Evolutionary conservation across 2,888 invertebrate genomes (phyloP).

Genomic region (Apotomis capreana): DNA sequence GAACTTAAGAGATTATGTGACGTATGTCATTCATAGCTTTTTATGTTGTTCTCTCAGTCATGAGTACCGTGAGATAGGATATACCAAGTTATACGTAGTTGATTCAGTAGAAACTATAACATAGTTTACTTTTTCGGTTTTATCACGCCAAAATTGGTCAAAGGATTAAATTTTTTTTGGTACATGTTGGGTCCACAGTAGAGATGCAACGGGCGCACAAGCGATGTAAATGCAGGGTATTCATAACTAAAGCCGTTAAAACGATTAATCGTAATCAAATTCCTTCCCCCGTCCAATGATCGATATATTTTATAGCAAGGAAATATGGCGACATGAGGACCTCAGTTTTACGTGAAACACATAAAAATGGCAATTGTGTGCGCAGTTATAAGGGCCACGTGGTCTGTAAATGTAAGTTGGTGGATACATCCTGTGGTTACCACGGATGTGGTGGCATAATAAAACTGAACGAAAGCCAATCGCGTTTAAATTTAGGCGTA

Average conservation of each 20-base stretch:
- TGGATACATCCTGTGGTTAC: constrained; percentile 69
- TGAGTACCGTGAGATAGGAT: background rate
- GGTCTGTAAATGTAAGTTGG: constrained; percentile 39
- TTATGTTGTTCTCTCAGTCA: constrained; percentile 7
- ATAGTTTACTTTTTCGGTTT: no score
- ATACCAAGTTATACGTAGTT: no score
- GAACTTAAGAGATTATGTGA: constrained; percentile 2
- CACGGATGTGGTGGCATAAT: constrained; percentile 69
- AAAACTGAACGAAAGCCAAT: constrained; percentile 40
- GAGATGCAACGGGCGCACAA: background rate
- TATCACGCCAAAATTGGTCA: no score
- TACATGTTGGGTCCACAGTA: no score
- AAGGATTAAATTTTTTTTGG: no score
- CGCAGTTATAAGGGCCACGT: constrained; percentile 38
- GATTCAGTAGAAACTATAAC: no score
- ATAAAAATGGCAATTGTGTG: constrained; percentile 46
- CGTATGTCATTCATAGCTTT: background rate
- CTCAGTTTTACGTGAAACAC: constrained; percentile 33
- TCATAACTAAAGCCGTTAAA: constrained; percentile 5
- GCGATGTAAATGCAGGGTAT: background rate
- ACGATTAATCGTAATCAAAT: constrained; percentile 23
- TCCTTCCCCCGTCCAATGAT: constrained; percentile 11
- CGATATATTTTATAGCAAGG: constrained; percentile 48
- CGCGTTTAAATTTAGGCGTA: background rate
- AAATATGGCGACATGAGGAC: constrained; percentile 48